Evolutionary conservation across 2,797 vertebrate genomes (phyloP).

Genomic region (Acanthurus tractus): DNA sequence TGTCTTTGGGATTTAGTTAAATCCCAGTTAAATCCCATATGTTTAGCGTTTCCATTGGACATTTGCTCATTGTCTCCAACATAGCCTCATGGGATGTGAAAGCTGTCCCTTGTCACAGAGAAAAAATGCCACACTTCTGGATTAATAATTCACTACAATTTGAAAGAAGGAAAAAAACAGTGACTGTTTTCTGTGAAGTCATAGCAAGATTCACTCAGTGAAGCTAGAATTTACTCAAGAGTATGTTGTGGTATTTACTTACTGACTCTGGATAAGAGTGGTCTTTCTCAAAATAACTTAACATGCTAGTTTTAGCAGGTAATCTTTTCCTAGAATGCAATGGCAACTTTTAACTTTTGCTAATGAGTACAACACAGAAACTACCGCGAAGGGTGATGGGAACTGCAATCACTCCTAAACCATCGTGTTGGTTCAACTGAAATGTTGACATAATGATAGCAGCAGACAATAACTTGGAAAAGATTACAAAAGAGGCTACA

Average conservation of each 20-base stretch:
- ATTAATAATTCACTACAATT: neutral
- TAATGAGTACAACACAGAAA: neutral
- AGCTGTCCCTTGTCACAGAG: neutral
- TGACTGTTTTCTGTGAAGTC: neutral
- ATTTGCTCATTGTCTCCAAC: too few species aligned
- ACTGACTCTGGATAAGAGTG: neutral
- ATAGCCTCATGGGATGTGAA: neutral
- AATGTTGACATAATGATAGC: neutral
- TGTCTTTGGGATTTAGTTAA: too few species aligned
- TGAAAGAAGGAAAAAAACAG: neutral
- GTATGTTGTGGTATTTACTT: neutral
- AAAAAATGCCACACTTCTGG: neutral
- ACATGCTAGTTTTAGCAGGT: neutral
- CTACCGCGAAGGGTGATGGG: neutral
- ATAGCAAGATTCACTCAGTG: neutral
- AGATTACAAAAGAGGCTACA: neutral
- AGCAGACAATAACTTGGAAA: neutral
- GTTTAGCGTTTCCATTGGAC: too few species aligned
- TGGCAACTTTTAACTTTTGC: neutral
- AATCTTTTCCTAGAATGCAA: neutral
- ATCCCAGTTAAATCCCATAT: too few species aligned
- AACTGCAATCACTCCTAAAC: neutral
- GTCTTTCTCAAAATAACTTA: neutral
- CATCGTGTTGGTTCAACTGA: neutral
- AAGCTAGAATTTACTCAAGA: neutral